Conservation (phyloP, 1,140 invertebrate species). For the Pectinophora gossypiella region DNA sequence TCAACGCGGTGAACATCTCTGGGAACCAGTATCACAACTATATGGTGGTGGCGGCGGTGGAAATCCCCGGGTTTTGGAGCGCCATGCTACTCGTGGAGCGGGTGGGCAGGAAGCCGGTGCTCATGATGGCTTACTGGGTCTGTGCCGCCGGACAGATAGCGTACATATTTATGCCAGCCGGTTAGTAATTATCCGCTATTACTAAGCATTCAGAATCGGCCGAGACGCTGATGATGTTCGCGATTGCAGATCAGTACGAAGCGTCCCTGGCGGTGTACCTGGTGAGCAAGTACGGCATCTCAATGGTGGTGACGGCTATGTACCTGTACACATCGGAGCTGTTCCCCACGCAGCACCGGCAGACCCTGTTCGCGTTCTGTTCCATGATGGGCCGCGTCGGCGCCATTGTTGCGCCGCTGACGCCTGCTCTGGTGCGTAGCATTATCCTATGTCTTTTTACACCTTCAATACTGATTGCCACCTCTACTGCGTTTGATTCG, state of each 20-base stretch:
- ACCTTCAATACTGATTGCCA: no score
- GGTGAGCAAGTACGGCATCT: not conserved
- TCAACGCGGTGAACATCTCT: slow-evolving; percentile 82
- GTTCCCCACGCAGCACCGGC: not conserved
- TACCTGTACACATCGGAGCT: not conserved
- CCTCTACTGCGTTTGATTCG: no score
- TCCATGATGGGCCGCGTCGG: not conserved
- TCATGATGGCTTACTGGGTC: slow-evolving; percentile 3
- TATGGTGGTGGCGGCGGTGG: slow-evolving; percentile 77
- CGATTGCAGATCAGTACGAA: not conserved
- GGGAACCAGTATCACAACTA: slow-evolving; percentile 80
- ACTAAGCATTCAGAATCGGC: not conserved
- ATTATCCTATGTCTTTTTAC: no score
- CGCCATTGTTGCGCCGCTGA: not conserved
- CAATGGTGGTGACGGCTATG: not conserved
- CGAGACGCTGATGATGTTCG: not conserved
- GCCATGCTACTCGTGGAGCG: slow-evolving; percentile 76
- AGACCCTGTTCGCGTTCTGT: not conserved
- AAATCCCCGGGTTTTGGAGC: slow-evolving; percentile 80
- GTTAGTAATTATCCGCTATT: not conserved
- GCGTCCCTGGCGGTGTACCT: not conserved
- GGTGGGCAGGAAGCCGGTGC: slow-evolving; percentile 66
- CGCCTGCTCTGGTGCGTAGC: not conserved
- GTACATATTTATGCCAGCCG: not conserved
- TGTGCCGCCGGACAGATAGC: slow-evolving; percentile 5